Evolutionary conservation across 2,113 vertebrate genomes (phyloP).

Genomic region (Myrmecophaga tridactyla): DNA sequence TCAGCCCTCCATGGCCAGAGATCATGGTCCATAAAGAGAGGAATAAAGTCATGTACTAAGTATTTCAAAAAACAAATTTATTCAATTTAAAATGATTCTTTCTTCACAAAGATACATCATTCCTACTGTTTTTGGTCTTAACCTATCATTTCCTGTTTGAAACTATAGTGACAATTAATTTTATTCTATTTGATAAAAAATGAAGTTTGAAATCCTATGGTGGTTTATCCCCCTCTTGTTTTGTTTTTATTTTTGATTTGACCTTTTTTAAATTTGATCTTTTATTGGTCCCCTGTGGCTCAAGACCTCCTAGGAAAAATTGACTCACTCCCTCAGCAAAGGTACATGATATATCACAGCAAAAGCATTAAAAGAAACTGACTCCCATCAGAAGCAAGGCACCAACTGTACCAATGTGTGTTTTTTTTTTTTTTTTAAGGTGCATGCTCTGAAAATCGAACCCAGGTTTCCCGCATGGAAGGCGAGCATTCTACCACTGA

Average conservation of each 20-base stretch:
- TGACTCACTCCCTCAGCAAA: background rate
- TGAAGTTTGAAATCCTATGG: background rate
- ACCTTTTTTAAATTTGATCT: constrained; percentile 18
- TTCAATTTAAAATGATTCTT: constrained; percentile 16
- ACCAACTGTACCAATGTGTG: background rate
- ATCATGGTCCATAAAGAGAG: background rate
- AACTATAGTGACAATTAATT: constrained; percentile 18
- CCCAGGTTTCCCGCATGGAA: no score
- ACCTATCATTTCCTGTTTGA: background rate
- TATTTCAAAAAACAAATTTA: constrained; percentile 6
- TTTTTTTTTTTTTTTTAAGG: no score
- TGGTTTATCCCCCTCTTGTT: background rate
- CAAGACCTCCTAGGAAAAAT: constrained; percentile 33
- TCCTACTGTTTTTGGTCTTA: background rate
- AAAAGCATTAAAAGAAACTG: background rate
- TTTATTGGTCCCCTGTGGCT: background rate
- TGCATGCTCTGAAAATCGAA: no score
- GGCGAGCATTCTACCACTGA: no score
- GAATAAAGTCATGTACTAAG: background rate
- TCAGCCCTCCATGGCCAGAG: background rate
- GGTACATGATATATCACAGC: background rate
- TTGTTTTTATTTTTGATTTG: constrained; percentile 47
- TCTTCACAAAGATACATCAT: background rate
- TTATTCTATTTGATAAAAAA: constrained; percentile 18
- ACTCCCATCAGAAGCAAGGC: no score